Evolutionary conservation across 1,140 invertebrate species (phyloP).

Genomic region (Hyles euphorbiae): DNA sequence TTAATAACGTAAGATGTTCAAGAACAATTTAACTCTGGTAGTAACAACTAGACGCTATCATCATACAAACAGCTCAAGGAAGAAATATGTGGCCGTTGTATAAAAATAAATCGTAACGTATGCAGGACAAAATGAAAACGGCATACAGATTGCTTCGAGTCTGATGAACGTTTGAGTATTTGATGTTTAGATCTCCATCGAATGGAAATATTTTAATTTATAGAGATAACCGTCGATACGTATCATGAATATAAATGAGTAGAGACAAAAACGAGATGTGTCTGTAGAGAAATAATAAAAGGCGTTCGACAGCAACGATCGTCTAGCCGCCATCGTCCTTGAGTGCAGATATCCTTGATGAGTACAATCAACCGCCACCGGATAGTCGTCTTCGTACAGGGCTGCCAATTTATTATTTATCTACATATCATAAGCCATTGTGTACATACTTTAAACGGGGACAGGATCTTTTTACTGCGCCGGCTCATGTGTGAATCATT

Average conservation of each 20-base stretch:
- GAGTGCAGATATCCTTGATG: constrained; percentile 73
- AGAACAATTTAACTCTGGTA: too few species aligned
- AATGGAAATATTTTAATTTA: constrained; percentile 61
- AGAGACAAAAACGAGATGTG: constrained; percentile 68
- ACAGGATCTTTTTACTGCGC: background rate
- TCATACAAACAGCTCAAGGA: too few species aligned
- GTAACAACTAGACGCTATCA: too few species aligned
- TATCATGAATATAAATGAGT: constrained; percentile 72
- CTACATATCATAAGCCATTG: constrained; percentile 13
- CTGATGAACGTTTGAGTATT: too few species aligned
- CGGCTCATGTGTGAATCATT: constrained; percentile 9
- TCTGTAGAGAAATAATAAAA: constrained; percentile 69
- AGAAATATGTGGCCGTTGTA: too few species aligned
- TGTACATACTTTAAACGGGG: constrained; percentile 1
- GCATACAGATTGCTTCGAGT: too few species aligned
- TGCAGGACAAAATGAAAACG: constrained; percentile 1
- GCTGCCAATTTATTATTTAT: constrained; percentile 55
- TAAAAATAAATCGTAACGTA: too few species aligned
- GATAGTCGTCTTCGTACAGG: constrained; percentile 55
- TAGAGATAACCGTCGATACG: constrained; percentile 65
- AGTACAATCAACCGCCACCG: constrained; percentile 74
- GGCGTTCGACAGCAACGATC: constrained; percentile 52
- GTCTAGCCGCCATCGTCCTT: constrained; percentile 69
- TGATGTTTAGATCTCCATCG: constrained; percentile 4
- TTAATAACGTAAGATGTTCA: too few species aligned